Percentiles rank a stretch among this genome's conserved stretches.
Conservation (phyloP, 2,797 vertebrate species). For the Pseudopleuronectes americanus region DNA sequence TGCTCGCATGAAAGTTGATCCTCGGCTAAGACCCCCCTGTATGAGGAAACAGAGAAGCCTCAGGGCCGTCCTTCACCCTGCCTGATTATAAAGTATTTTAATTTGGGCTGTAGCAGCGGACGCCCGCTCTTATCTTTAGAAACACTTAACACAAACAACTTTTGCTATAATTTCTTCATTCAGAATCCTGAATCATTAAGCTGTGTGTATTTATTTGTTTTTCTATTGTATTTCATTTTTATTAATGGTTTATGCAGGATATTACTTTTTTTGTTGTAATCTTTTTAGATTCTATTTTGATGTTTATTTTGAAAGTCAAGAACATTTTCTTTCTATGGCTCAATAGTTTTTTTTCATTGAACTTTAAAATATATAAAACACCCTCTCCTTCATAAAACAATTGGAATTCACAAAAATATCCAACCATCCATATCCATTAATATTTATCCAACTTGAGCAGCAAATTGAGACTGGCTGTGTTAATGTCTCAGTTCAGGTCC, state of each 20-base stretch:
- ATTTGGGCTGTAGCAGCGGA: conserved; percentile 60
- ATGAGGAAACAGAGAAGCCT: conserved; percentile 76
- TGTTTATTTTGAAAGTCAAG: too few relatives aligned
- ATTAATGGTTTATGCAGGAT: too few relatives aligned
- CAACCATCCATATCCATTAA: too few relatives aligned
- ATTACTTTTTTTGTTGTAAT: too few relatives aligned
- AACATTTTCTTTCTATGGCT: too few relatives aligned
- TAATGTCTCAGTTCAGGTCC: background rate
- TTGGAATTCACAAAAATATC: too few relatives aligned
- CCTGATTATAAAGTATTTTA: conserved; percentile 78
- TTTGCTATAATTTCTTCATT: background rate
- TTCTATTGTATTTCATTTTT: too few relatives aligned
- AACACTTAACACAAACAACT: background rate
- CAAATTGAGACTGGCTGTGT: background rate
- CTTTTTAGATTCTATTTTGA: too few relatives aligned
- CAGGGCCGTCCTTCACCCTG: conserved; percentile 70
- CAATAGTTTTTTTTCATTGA: too few relatives aligned
- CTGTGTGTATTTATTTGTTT: background rate
- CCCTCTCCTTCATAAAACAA: too few relatives aligned
- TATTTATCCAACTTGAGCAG: too few relatives aligned
- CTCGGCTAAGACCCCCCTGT: conserved; percentile 77
- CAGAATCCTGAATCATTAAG: background rate
- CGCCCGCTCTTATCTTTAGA: conserved; percentile 8
- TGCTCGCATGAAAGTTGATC: conserved; percentile 82
- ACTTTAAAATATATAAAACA: too few relatives aligned